These are phyloP conservation scores for Agrochola litura DNA, from an alignment of 2,888 invertebrate genomes.

Conservation along the genomic window DNA sequence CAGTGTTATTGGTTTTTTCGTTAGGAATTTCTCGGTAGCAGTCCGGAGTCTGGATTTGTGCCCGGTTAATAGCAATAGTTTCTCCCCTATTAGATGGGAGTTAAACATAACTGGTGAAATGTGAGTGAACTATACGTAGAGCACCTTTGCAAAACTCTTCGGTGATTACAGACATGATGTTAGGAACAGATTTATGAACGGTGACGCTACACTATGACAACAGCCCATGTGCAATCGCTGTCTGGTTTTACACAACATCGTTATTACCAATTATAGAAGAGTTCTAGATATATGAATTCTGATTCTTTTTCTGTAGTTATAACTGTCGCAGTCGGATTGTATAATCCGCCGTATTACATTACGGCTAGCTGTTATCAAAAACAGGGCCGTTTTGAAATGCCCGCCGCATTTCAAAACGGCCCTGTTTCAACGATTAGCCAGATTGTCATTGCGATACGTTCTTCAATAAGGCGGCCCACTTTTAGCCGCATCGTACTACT, in stretches of 20 bases:
- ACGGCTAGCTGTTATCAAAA: no score
- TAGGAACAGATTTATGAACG: neutral
- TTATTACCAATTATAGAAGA: constrained; percentile 23
- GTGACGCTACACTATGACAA: neutral
- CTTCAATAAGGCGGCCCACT: no score
- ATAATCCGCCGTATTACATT: no score
- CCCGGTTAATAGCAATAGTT: neutral
- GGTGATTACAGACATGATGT: neutral
- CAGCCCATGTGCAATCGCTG: neutral
- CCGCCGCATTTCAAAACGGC: no score
- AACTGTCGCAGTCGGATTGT: no score
- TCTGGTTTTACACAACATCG: neutral
- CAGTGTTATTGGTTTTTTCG: no score
- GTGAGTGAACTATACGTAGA: neutral
- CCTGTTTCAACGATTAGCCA: no score
- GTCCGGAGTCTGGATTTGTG: no score
- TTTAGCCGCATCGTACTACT: no score
- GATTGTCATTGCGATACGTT: no score
- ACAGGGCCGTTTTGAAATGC: no score
- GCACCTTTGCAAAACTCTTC: neutral
- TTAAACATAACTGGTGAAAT: neutral
- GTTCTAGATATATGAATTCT: constrained; percentile 34
- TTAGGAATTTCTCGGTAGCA: no score
- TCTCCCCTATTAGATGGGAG: neutral
- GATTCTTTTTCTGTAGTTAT: constrained; percentile 31